phyloP scores from a whole-genome alignment of 1,140 invertebrate species.

The Cydia pomonella region DNA sequence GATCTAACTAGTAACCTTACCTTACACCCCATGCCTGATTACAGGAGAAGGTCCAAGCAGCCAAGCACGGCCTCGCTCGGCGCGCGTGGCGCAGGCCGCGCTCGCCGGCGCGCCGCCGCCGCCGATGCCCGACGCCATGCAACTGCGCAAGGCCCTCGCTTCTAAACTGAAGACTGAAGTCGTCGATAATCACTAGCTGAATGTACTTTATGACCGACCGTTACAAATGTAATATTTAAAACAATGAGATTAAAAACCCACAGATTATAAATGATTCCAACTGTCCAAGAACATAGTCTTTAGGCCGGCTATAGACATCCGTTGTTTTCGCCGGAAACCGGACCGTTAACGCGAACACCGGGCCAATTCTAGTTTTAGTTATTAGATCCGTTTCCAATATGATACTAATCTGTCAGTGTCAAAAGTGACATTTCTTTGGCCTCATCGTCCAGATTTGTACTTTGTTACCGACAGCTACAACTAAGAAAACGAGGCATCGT shows the following conservation, averaged over 20 bases:
- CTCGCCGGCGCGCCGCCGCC: conserved; percentile 73
- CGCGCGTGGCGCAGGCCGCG: conserved; percentile 84
- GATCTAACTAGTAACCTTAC: no score
- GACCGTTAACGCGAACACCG: no score
- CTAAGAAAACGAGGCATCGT: no score
- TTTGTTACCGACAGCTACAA: no score
- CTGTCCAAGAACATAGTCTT: no score
- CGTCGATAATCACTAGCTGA: conserved; percentile 71
- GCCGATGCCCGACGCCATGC: conserved; percentile 79
- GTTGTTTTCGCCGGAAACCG: no score
- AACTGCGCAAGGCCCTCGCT: conserved; percentile 90
- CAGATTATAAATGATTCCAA: background rate
- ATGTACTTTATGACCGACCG: background rate
- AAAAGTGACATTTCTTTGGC: no score
- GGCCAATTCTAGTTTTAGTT: no score
- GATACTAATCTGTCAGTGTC: no score
- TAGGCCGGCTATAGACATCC: no score
- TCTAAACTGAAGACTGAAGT: conserved; percentile 92
- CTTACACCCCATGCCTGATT: background rate
- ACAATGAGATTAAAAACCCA: background rate
- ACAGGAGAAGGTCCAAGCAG: conserved; percentile 48
- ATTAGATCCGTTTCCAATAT: no score
- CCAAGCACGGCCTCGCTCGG: conserved; percentile 84
- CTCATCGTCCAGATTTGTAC: no score
- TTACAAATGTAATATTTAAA: background rate